Percentiles rank a stretch among this genome's conserved stretches.
Conservation (phyloP, 2,888 invertebrate species). For the Tipula helvola region DNA sequence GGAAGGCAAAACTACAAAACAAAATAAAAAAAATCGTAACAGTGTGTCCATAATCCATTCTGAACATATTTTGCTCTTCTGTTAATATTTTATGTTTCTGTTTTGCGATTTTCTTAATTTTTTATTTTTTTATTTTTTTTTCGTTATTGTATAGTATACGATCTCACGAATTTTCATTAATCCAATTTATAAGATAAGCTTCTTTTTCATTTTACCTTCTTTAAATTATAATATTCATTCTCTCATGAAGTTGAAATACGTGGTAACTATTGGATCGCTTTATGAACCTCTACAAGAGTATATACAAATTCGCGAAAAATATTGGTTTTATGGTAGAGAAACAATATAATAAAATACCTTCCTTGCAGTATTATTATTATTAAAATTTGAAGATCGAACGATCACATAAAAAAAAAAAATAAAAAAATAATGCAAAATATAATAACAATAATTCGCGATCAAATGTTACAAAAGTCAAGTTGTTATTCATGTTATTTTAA, state of each 20-base stretch:
- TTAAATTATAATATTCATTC: neutral
- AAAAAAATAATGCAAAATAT: slow-evolving; percentile 8
- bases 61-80: neutral
- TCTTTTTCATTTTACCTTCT: neutral
- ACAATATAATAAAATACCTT: neutral
- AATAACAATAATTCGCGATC: slow-evolving; percentile 7
- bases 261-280: slow-evolving; percentile 4
- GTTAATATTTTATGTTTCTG: neutral
- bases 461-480: slow-evolving; percentile 4
- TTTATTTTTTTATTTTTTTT: no score
- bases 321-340: neutral
- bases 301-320: neutral
- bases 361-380: neutral
- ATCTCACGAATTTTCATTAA: slow-evolving; percentile 16
- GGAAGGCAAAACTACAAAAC: neutral
- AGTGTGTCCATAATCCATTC: neutral
- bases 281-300: neutral
- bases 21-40: neutral
- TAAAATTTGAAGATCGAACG: slow-evolving; percentile 7
- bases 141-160: neutral
- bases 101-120: neutral
- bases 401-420: neutral
- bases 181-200: slow-evolving; percentile 16
- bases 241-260: slow-evolving; percentile 4
- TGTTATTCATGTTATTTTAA: slow-evolving; percentile 7